phyloP scores from a whole-genome alignment of 2,797 vertebrate species.

The Lindbergichthys nudifrons region DNA sequence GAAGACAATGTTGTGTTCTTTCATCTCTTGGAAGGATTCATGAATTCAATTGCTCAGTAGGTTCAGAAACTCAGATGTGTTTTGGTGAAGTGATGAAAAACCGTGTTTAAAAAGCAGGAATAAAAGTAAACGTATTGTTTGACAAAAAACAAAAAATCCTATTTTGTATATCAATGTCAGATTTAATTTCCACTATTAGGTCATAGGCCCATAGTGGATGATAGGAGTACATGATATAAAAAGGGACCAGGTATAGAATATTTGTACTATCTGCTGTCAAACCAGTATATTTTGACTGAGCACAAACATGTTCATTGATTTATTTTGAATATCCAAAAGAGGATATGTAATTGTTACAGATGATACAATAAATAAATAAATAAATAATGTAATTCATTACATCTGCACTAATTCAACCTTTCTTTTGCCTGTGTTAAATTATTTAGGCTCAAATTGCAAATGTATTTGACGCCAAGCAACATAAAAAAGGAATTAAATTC shows the following conservation, averaged over 20 bases:
- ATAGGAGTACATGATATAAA: background rate
- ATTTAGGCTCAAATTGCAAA: background rate
- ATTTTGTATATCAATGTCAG: background rate
- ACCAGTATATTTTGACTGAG: background rate
- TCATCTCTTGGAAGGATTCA: background rate
- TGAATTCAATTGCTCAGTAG: background rate
- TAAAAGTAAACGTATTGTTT: background rate
- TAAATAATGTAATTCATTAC: background rate
- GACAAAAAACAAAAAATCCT: background rate
- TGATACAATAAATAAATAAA: background rate
- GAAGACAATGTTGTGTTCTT: background rate
- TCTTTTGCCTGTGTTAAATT: background rate
- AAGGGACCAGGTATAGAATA: background rate
- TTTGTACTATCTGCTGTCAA: slow-evolving; percentile 3
- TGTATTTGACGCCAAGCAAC: background rate
- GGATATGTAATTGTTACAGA: background rate
- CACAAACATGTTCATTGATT: background rate
- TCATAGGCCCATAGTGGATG: background rate
- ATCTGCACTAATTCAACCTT: background rate
- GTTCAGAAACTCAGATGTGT: background rate
- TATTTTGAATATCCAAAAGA: background rate
- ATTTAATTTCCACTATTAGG: background rate
- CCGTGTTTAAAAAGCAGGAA: background rate
- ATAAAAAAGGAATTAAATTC: background rate
- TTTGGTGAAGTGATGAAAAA: slow-evolving; percentile 8